Conservation (phyloP, 2,113 vertebrate genomes). For the Catagonus wagneri region DNA sequence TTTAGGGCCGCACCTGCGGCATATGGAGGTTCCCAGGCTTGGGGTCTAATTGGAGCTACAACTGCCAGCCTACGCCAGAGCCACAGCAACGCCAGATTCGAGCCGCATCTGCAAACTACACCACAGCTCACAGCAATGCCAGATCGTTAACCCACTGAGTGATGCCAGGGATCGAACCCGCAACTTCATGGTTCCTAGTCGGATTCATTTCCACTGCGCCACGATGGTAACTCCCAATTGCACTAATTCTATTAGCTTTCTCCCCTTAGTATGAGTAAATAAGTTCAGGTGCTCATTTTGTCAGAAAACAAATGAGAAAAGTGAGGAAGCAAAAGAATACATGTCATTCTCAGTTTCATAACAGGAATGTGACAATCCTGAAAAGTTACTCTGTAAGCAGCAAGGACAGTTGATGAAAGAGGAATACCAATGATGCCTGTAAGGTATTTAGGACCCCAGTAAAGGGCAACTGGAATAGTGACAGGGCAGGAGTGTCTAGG, state of each 20-base stretch:
- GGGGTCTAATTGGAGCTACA: too few relatives aligned
- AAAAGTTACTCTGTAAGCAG: background rate
- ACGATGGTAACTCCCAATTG: too few relatives aligned
- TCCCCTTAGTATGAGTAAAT: background rate
- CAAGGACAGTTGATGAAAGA: background rate
- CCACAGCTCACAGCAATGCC: too few relatives aligned
- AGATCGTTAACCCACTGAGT: too few relatives aligned
- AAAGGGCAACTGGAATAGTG: background rate
- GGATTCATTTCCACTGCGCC: too few relatives aligned
- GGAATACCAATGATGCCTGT: fast-evolving
- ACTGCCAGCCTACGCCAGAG: too few relatives aligned
- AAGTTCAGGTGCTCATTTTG: background rate
- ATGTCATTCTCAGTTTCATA: background rate
- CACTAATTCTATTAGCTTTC: background rate
- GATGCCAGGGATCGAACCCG: too few relatives aligned
- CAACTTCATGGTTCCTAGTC: too few relatives aligned
- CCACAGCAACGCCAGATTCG: too few relatives aligned
- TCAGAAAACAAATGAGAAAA: background rate
- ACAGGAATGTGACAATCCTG: background rate
- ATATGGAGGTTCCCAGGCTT: too few relatives aligned
- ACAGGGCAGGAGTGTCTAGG: fast-evolving
- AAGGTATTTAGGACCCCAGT: background rate
- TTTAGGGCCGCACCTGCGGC: too few relatives aligned
- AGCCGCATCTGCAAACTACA: too few relatives aligned
- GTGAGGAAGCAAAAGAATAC: background rate